Percentiles rank a stretch among this genome's conserved stretches.
Conservation (phyloP, 2,113 vertebrate species). For the Mugil cephalus region DNA sequence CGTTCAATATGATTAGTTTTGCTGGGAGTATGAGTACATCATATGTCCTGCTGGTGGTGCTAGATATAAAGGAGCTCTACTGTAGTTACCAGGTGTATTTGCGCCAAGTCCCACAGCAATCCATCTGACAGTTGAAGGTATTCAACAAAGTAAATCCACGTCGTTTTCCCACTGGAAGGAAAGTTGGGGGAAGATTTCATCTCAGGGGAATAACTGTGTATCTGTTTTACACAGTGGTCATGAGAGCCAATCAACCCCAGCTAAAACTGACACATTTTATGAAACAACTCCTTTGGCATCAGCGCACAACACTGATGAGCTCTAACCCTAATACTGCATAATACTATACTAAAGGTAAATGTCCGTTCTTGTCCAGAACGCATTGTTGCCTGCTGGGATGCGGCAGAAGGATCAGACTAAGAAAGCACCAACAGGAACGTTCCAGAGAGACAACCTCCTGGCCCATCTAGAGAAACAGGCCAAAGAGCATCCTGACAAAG, state of each 20-base stretch:
- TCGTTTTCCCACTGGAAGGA: neutral
- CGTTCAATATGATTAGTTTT: too few relatives aligned
- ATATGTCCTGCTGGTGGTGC: too few relatives aligned
- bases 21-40: too few relatives aligned
- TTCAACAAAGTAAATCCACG: too few relatives aligned
- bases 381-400: conserved; percentile 92
- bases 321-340: too few relatives aligned
- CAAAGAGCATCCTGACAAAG: conserved; percentile 93
- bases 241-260: neutral
- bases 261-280: neutral
- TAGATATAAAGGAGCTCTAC: too few relatives aligned
- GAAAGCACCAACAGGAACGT: conserved; percentile 93
- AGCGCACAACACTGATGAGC: neutral
- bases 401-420: conserved; percentile 98
- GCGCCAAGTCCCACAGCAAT: neutral
- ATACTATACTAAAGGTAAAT: neutral
- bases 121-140: neutral
- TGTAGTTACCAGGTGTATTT: neutral
- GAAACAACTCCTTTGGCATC: neutral
- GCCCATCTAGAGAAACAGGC: conserved; percentile 97
- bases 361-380: conserved; percentile 84
- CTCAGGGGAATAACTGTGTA: neutral
- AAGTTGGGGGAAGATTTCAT: neutral
- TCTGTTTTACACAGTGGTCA: neutral
- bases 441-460: conserved; percentile 94